Evolutionary conservation across 2,888 invertebrate species (phyloP).

Genomic region (Pomacea canaliculata): DNA sequence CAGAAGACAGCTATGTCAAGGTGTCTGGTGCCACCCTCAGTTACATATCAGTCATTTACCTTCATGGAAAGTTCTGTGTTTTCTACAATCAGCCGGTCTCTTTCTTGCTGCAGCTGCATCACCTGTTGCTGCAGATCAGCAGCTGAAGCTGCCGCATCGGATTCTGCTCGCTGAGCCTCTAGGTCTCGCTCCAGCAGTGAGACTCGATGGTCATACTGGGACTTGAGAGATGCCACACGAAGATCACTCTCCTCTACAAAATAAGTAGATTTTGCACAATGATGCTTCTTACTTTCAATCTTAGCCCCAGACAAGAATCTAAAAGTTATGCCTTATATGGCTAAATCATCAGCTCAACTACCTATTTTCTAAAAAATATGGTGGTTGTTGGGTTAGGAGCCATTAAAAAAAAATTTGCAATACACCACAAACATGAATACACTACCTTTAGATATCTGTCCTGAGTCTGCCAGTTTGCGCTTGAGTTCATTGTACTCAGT

Average conservation of each 20-base stretch:
- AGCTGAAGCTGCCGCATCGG: slow-evolving; percentile 19
- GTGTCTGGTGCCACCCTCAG: too few species aligned
- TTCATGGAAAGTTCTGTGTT: slow-evolving; percentile 56
- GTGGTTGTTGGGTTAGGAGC: too few species aligned
- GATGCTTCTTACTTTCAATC: too few species aligned
- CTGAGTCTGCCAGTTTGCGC: slow-evolving; percentile 75
- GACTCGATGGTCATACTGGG: slow-evolving; percentile 47
- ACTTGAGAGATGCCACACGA: slow-evolving; percentile 33
- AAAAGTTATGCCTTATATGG: too few species aligned
- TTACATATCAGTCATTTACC: slow-evolving; percentile 37
- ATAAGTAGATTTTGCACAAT: background rate
- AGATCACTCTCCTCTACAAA: slow-evolving; percentile 17
- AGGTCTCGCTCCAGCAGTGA: slow-evolving; percentile 48
- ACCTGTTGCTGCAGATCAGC: slow-evolving; percentile 37
- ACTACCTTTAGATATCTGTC: slow-evolving; percentile 17
- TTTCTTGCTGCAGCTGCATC: slow-evolving; percentile 50
- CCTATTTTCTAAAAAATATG: too few species aligned
- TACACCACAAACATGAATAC: too few species aligned
- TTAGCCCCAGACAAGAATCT: too few species aligned
- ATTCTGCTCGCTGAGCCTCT: slow-evolving; percentile 23
- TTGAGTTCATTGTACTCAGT: slow-evolving; percentile 72
- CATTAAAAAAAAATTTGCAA: too few species aligned
- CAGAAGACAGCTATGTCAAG: too few species aligned
- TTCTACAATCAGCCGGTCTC: slow-evolving; percentile 55
- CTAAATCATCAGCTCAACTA: too few species aligned